Evolutionary conservation across 2,113 vertebrate genomes (phyloP), one percentile per base, ranked within the genome.

Genomic region (Morphnarchus princeps): DNA sequence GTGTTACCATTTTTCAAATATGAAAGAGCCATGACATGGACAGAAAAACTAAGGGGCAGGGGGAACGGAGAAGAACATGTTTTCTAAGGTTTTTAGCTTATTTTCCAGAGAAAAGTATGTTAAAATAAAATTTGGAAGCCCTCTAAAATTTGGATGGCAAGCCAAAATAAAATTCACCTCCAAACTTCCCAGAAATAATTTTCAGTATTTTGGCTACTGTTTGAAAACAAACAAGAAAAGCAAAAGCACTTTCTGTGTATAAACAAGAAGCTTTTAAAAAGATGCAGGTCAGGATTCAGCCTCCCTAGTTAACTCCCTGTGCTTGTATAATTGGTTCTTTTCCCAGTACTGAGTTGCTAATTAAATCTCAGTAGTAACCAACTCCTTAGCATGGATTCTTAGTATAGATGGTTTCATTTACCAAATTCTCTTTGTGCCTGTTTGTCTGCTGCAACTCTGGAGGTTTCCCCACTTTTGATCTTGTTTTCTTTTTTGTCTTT

Each of bases 331-430:
- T 84, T 82, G 49, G 28, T 89, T 66, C 34, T 92, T 83, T 42
- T 89, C n/a, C 49, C 17, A 80, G 29, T 76, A 84, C 34, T 43
- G 65, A 62, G 65, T 14, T 77, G 34, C 52, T 94, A 96, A 95
- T 97, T 92, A 93, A 84, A 80, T 74, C 85, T 93, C 85, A 73
- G 36, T 84, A 87, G 57, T 87, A 83, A 52, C 62, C 29, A 92
- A 22, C 4, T 26, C 50, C 40, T 95, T 83, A 93, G 47, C 19
- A 57, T 25, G 52, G 34, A 85, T 62, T 77, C 40, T 91, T 84
- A 71, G 7, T 63, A 21, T 22, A 54, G 20, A 65, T 47, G 62
- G 10, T 89, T 95, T 88, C 16, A 69, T 85, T 95, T 87, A 77
- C 20, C 15, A 83, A 45, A 78, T 79, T 73, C 49, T 77, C 29